These are phyloP conservation scores for Smithornis capensis DNA, from an alignment of 2,113 vertebrate species.

Conservation along the genomic window DNA sequence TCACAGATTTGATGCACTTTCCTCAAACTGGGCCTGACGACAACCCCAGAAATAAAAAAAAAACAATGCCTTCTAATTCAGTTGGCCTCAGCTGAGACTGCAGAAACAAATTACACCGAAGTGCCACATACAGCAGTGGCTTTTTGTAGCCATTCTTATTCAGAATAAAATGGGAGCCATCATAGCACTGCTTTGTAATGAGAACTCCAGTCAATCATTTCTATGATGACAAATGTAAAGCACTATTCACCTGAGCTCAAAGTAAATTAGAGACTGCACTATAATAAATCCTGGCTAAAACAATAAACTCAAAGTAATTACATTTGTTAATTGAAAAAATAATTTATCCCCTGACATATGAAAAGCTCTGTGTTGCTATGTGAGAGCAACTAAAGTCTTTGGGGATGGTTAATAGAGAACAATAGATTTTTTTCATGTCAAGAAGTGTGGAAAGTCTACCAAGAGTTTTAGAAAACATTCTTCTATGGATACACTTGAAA, in stretches of 20 bases:
- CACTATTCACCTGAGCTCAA: slow-evolving; percentile 18
- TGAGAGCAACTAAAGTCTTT: background rate
- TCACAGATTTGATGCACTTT: background rate
- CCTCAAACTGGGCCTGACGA: background rate
- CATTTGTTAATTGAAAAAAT: slow-evolving; percentile 26
- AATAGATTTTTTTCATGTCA: background rate
- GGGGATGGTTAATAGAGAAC: background rate
- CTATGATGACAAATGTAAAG: background rate
- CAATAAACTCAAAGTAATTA: slow-evolving; percentile 21
- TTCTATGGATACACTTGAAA: background rate
- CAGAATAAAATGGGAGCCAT: background rate
- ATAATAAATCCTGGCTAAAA: slow-evolving; percentile 41
- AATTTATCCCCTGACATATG: background rate
- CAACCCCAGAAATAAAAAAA: background rate
- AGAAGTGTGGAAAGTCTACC: background rate
- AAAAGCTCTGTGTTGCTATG: background rate
- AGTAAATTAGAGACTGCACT: background rate
- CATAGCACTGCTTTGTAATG: background rate
- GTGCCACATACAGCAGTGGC: background rate
- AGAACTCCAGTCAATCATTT: background rate
- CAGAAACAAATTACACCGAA: background rate
- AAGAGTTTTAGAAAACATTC: background rate
- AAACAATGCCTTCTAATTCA: background rate
- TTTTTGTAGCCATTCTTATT: background rate
- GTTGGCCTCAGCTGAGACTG: background rate